Evolutionary conservation across 2,888 invertebrate species (phyloP).

Genomic region (Ophonus ardosiacus): DNA sequence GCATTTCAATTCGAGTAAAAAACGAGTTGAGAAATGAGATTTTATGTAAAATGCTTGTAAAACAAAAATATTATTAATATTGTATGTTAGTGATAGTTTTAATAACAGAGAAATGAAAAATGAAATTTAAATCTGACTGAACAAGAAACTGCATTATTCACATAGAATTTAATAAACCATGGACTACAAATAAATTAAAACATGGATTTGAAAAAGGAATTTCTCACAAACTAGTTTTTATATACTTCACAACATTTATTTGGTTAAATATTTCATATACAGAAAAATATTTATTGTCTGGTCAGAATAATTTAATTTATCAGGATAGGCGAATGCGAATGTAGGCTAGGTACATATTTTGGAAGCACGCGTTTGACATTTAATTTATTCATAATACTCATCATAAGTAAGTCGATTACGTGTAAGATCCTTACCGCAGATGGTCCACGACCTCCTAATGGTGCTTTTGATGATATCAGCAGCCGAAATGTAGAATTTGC

Average conservation of each 20-base stretch:
- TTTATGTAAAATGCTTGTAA: no score
- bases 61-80: no score
- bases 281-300: conserved; percentile 40
- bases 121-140: no score
- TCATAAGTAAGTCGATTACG: conserved; percentile 46
- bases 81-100: no score
- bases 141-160: no score
- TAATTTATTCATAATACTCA: conserved; percentile 8
- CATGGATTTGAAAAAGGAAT: conserved; percentile 16
- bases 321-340: no score
- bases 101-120: no score
- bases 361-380: not conserved
- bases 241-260: conserved; percentile 41
- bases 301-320: not conserved
- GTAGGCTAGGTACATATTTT: conserved; percentile 33
- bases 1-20: not conserved
- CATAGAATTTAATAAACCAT: no score
- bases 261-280: conserved; percentile 23
- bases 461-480: conserved; percentile 82
- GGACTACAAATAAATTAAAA: not conserved
- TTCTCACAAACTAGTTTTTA: not conserved
- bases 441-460: conserved; percentile 85
- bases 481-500: conserved; percentile 77
- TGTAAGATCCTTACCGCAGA: conserved; percentile 79
- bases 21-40: not conserved